Conservation (phyloP, 2,113 vertebrate genomes). For the Natator depressus region DNA sequence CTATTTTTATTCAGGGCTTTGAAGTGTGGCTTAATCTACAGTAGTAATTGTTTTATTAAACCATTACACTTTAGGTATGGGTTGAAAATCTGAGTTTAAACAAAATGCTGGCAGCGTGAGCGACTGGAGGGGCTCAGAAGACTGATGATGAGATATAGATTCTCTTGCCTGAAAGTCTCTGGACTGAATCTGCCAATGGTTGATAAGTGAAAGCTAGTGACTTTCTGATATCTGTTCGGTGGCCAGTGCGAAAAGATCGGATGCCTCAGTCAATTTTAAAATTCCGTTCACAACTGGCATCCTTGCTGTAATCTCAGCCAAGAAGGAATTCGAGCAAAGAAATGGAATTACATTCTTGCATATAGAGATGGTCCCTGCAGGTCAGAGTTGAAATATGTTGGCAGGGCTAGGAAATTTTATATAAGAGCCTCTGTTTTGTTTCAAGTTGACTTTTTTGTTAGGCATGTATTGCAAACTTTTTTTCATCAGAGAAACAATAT, state of each 20-base stretch:
- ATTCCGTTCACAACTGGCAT: slow-evolving; percentile 27
- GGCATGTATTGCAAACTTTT: neutral
- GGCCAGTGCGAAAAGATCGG: neutral
- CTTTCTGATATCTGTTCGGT: neutral
- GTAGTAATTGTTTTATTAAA: neutral
- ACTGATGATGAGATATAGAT: neutral
- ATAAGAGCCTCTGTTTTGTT: neutral
- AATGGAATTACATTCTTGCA: neutral
- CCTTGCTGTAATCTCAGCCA: slow-evolving; percentile 19
- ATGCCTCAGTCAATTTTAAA: neutral
- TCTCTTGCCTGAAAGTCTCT: neutral
- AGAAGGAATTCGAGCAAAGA: neutral
- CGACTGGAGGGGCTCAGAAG: neutral
- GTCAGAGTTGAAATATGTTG: neutral
- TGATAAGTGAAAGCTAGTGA: neutral
- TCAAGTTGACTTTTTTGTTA: neutral
- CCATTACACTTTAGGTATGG: neutral
- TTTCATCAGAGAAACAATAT: neutral
- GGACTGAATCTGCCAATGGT: neutral
- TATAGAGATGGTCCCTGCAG: neutral
- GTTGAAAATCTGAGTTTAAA: slow-evolving; percentile 1
- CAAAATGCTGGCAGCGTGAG: neutral
- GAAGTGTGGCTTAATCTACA: neutral
- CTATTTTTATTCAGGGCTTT: slow-evolving; percentile 1
- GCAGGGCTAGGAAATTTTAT: neutral